Evolutionary conservation across 2,888 invertebrate species (phyloP), one percentile per base, ranked within the genome.

Genomic region (Lymantria dispar): DNA sequence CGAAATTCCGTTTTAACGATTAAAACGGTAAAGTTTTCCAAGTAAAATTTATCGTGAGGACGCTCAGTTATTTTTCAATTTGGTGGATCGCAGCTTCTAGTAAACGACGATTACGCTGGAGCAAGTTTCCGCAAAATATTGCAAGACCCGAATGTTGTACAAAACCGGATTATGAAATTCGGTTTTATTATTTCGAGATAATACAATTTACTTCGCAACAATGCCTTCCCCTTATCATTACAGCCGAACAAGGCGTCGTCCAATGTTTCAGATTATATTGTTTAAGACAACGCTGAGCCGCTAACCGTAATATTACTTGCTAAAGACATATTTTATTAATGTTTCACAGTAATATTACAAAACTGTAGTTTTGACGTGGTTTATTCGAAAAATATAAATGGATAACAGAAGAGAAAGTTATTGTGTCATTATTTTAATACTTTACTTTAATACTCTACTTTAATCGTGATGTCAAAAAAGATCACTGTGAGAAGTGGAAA

Each of bases 21-120:
- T 81, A 80, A 54, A 78, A 76, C 61, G 58, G 58, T 52, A 62
- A 84, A 85, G 76, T 83, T 84, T 77, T 53, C 60, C 62, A 62
- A 48, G 70, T 68, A 60, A 76, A 83, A 86, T 86, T 87, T 84
- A 86, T 84, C 62, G 74, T 74, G 58, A 67, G 74, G 75, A 80
- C 80, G 82, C 81, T 81, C 78, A 87, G 87, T 85, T 88, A 88
- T 88, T 88, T 88, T 88, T 87, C 87, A 88, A 87, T 87, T 87
- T 85, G 80, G 78, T 69, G 70, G 78, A 79, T 83, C 74, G 73
- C 71, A 74, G 68, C 78, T 72, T 71, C 69, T 74, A 76, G 79
- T 76, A 78, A 84, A 68, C 70, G 74, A 66, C 78, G 78, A 83
- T 85, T 85, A 83, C 76, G 60, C 33, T 41, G 52, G 50, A 68